Base-by-base conservation (phyloP, 2,888 invertebrate genomes). In the Camptogramma bilineatum region DNA sequence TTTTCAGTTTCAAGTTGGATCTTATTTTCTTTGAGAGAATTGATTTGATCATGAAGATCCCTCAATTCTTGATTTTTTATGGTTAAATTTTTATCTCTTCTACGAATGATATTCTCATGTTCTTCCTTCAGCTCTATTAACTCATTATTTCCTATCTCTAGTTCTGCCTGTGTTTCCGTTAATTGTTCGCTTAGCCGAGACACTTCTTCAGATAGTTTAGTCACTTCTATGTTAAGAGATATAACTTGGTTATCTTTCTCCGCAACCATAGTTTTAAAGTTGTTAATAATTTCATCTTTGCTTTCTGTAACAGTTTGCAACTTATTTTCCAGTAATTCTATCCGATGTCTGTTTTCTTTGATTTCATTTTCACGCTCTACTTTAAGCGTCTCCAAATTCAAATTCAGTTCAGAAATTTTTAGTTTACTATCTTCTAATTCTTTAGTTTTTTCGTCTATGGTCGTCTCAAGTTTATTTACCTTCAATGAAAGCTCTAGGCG, bases 321-420 rank as follows among this genome's bases (percentile, higher is more conserved):
- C 60, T 87, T 85, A 66, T 94, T 89, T 69, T 90, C 83, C 53
- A 91, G 77, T 69, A 80, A 79, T 9, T 71, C 74, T 17, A 87
- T 78, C 76, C 94, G 88, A 59, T 81, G 75, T 62, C 85, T 83
- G 54, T 86, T 84, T 66, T 93, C 90, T 70, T 90, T 91, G 67
- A 86, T 84, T 64, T 79, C 82, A 46, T 86, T 84, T 76, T 93
- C 93, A 64, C 94, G 83, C 61, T 94, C 90, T 34, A 83, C 80
- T 60, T 93, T 82, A 62, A 79, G 73, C 50, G 78, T 79, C 66
- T 84, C 77, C 48, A 81, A 68, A 19, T 69, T 60, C 70, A 63
- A 78, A 76, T 61, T 58, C 10, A 73, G 61, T 62, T 83, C 74
- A 44, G 76, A 70, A 7, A 83, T 50, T 67, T 81, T 76, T 7